Conservation (phyloP, 30 jellyfish, hydroid and myxozoan species). For the Hydractinia symbiolongicarpus region DNA sequence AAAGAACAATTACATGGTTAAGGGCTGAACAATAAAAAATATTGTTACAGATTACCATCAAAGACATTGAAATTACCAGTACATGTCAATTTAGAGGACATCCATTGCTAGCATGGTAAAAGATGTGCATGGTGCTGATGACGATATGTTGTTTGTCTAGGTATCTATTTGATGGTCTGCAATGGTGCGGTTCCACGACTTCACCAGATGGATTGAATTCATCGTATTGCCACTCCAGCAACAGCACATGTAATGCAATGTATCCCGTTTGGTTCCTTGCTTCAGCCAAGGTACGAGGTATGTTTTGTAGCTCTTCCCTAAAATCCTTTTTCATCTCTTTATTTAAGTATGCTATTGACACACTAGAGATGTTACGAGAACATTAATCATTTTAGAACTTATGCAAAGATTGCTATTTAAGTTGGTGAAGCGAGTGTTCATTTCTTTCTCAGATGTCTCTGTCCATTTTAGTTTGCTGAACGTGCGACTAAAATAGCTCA, state of each 20-base stretch:
- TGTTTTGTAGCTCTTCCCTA: not conserved
- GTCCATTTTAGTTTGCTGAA: conserved; percentile 13
- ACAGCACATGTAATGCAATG: conserved; percentile 13
- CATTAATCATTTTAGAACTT: too few relatives aligned
- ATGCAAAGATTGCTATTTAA: too few relatives aligned
- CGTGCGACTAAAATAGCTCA: conserved; percentile 27
- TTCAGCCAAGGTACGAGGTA: conserved; percentile 38
- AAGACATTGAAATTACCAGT: too few relatives aligned
- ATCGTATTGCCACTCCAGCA: conserved; percentile 4
- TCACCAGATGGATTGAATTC: conserved; percentile 30
- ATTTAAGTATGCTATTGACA: not conserved
- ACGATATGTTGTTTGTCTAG: not conserved
- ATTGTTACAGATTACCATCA: too few relatives aligned
- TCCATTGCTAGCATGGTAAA: too few relatives aligned
- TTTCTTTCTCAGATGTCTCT: too few relatives aligned
- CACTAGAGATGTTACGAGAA: too few relatives aligned
- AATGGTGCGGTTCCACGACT: conserved; percentile 30
- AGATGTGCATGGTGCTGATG: too few relatives aligned
- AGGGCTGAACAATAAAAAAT: too few relatives aligned
- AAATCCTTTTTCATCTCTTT: not conserved
- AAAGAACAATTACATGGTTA: too few relatives aligned
- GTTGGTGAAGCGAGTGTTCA: too few relatives aligned
- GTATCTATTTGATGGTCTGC: not conserved
- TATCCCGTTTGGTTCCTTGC: conserved; percentile 31
- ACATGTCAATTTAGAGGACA: too few relatives aligned